Evolutionary conservation across 2,113 vertebrate genomes (phyloP).

Genomic region (Marmota flaviventris): DNA sequence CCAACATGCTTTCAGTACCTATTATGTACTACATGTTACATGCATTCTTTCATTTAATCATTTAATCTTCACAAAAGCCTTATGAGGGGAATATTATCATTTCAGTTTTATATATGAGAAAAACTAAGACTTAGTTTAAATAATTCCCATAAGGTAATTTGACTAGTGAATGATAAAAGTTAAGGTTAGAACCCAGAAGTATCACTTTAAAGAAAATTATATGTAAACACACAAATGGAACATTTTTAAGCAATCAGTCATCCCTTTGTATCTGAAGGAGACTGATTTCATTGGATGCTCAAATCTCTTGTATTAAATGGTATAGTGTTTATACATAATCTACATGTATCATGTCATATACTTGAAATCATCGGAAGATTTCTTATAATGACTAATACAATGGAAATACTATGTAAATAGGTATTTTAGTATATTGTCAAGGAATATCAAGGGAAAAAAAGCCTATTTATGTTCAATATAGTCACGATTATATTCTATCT

Average conservation of each 20-base stretch:
- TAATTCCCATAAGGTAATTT: not conserved
- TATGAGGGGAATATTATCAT: slow-evolving; percentile 22
- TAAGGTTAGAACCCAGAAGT: not conserved
- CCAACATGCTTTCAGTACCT: not conserved
- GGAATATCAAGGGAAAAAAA: too few relatives aligned
- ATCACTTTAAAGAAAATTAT: not conserved
- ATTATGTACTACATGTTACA: not conserved
- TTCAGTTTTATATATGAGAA: slow-evolving; percentile 11
- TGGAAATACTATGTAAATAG: not conserved
- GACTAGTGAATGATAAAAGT: slow-evolving; percentile 31
- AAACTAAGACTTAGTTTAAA: slow-evolving; percentile 34
- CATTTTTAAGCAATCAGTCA: not conserved
- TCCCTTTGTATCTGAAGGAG: not conserved
- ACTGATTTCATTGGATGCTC: not conserved
- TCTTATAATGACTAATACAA: not conserved
- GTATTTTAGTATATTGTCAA: not conserved
- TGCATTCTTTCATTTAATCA: not conserved
- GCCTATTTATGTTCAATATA: too few relatives aligned
- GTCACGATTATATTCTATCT: too few relatives aligned
- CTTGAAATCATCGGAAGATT: not conserved
- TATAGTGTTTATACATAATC: not conserved
- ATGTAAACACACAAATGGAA: not conserved
- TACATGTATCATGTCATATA: not conserved
- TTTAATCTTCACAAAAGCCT: not conserved
- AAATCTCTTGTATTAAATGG: not conserved